Evolutionary conservation across 2,113 vertebrate species (phyloP).

Genomic region (Empidonax alnorum): DNA sequence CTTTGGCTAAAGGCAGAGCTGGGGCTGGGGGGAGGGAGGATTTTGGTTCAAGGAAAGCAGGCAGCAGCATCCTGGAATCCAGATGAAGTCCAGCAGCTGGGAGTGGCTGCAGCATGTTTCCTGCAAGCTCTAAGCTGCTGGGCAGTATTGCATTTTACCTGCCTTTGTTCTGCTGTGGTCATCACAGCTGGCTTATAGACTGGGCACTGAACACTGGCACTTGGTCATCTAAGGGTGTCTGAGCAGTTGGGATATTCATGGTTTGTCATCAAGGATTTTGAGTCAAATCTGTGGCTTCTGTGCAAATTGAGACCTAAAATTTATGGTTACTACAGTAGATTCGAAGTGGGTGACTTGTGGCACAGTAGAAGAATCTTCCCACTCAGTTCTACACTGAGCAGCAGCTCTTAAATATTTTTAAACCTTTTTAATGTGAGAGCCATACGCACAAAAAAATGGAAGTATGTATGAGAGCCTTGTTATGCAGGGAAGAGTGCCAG

Average conservation of each 20-base stretch:
- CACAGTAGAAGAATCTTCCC: background rate
- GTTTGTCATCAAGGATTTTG: background rate
- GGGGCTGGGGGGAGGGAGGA: background rate
- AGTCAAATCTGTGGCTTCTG: background rate
- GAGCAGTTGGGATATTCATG: background rate
- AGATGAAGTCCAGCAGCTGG: background rate
- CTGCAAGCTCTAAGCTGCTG: background rate
- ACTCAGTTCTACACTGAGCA: background rate
- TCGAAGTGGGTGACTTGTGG: background rate
- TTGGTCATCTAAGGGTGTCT: background rate
- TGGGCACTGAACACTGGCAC: background rate
- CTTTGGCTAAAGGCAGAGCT: background rate
- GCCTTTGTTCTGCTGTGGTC: background rate
- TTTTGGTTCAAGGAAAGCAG: background rate
- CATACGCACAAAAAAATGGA: background rate
- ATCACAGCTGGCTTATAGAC: background rate
- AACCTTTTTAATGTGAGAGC: background rate
- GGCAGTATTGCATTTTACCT: background rate
- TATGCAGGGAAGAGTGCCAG: background rate
- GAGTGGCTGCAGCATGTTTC: background rate
- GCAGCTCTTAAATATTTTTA: slow-evolving; percentile 20
- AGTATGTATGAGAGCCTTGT: background rate
- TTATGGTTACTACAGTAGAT: background rate
- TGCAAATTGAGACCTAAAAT: background rate
- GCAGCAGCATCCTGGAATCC: background rate